Percentiles rank a stretch among this genome's conserved stretches.
Conservation (phyloP, 1,140 invertebrate genomes). For the Papilio aristodemus region DNA sequence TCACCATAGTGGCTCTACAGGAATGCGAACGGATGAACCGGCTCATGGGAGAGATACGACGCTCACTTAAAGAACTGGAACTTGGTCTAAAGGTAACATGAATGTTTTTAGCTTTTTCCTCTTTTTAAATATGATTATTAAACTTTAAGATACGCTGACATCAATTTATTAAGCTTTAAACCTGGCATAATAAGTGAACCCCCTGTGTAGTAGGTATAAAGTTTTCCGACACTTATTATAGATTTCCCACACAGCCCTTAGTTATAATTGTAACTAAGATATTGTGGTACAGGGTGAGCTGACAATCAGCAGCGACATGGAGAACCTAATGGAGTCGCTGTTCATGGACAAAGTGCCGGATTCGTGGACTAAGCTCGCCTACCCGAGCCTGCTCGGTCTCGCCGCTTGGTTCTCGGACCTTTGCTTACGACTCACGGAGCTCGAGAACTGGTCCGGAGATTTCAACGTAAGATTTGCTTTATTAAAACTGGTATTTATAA, state of each 20-base stretch:
- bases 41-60: slow-evolving; percentile 88
- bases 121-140: too few species aligned
- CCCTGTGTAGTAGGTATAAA: too few species aligned
- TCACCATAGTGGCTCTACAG: slow-evolving; percentile 95
- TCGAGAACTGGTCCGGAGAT: slow-evolving; percentile 78
- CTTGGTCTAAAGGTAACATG: slow-evolving; percentile 92
- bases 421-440: slow-evolving; percentile 83
- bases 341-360: slow-evolving; percentile 93
- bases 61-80: slow-evolving; percentile 92
- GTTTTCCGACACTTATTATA: too few species aligned
- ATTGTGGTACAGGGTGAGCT: slow-evolving; percentile 87
- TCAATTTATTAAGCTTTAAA: too few species aligned
- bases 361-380: slow-evolving; percentile 91
- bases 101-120: too few species aligned
- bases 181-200: too few species aligned
- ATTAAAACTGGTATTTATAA: neutral
- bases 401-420: slow-evolving; percentile 94
- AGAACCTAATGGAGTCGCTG: slow-evolving; percentile 89
- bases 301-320: slow-evolving; percentile 96
- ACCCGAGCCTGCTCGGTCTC: slow-evolving; percentile 93
- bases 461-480: slow-evolving; percentile 62
- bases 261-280: neutral
- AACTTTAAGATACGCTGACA: too few species aligned
- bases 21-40: slow-evolving; percentile 98
- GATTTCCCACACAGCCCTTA: neutral